Evolutionary conservation across 2,888 invertebrate species (phyloP), one percentile per base, ranked within the genome.

Genomic region (Masnerella sp.): DNA sequence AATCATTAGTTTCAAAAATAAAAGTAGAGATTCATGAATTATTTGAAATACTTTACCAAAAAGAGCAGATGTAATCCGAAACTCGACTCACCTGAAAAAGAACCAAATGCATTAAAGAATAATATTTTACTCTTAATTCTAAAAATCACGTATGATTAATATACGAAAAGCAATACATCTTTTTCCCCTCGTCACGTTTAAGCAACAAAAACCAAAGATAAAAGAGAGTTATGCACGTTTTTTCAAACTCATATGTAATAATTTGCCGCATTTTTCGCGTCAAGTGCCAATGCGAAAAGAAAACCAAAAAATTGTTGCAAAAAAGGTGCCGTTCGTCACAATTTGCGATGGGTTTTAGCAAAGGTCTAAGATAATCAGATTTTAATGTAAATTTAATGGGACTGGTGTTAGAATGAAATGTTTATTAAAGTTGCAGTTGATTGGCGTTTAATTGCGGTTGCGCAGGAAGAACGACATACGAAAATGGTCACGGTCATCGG

Each of bases 391-490:
- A 9, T 17, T 47, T 17, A 47, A 30, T 30, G 5, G 30, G 28
- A 30, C 17, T 11, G 28, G 11, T 12, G 34, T 34, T 20, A 18
- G 34, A 20, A 18, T 49, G 18, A n/a, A 34, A 34, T 15, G 12
- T 34, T 17, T 12, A 18, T 34, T 34, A 32, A 49, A 49, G 15
- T 47, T 11, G 52, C 15, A 56, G 45, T 45, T 58, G 43, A 58
- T 45, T 45, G 58, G n/a, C 17, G 25, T 34, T 58, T 58, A 45
- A 45, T 58, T 58, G 45, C 58, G 34, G 14, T 25, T 14, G 14
- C 20, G 15, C 18, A 12, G 36, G 9, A 36, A 17, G 17, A 56
- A 34, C 12, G 47, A 14, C 18, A n/a, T n/a, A 30, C 59, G 22
- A 20, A 38, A 49, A 47, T 38, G 59, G 15, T 47, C 12, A 43